Evolutionary conservation across 2,797 vertebrate species (phyloP), one percentile per base, ranked within the genome.

Genomic region (Poeciliopsis turneri): DNA sequence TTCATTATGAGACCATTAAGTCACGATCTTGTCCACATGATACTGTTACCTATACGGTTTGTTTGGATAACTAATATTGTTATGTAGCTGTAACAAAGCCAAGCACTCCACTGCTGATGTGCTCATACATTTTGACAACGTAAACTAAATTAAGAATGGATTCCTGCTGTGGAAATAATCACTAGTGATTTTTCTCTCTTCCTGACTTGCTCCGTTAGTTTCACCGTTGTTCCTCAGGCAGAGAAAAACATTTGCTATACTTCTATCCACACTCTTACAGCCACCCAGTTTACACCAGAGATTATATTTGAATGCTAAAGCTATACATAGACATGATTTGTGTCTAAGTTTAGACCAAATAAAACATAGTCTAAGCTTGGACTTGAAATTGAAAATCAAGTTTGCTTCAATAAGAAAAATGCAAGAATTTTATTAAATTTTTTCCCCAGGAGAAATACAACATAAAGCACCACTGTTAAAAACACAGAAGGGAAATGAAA

Each of bases 101-200:
- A 74, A 55, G 49, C n/a, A 57, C 51, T 57, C 23, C 33, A n/a
- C 23, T 23, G 10, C 51, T 43, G n/a, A 74, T 74, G 51, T 74
- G 39, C 51, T 74, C 72, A 74, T 57, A 6, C 8, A 74, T 74
- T 74, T 43, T 55, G 33, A 74, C 49, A 25, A 74, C 43, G 51
- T 16, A 41, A 36, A 74, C 39, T 16, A 39, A 41, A 55, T 16
- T 74, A 74, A 41, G 18, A 68, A 4, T 57, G 25, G 33, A 55
- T 3, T 55, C 9, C 39, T 45, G 41, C 41, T 45, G 68, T 70
- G 25, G 41, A 70, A 70, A 70, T 70, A 70, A 70, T 70, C 15
- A 68, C 20, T n/a, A 69, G 66, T 15, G 41, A 45, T 70, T 45
- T 69, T 69, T 45, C 13, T 45, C 41, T 70, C 28, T 70, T 15